Percentiles rank a stretch among this genome's conserved stretches.
Evolutionary conservation across 2,113 vertebrate genomes (phyloP).

Genomic region (Ramphastos sulfuratus): DNA sequence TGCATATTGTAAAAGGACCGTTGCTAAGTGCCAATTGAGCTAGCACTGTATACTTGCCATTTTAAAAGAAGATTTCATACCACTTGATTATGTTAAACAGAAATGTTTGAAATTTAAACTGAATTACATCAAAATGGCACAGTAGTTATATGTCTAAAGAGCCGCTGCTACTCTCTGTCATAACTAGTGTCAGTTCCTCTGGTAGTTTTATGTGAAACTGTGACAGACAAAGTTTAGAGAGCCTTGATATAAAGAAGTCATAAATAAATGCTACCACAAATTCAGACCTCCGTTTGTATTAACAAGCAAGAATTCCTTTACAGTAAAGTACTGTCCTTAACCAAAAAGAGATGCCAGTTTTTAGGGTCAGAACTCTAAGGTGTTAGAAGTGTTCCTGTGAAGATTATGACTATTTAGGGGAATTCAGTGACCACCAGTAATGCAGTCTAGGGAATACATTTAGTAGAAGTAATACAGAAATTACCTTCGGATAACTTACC

Average conservation of each 20-base stretch:
- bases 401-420: not conserved
- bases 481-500: not conserved
- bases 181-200: slow-evolving; percentile 73
- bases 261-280: slow-evolving; percentile 50
- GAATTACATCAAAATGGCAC: slow-evolving; percentile 83
- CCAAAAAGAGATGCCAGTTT: not conserved
- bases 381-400: not conserved
- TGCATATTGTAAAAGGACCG: slow-evolving; percentile 78
- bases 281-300: slow-evolving; percentile 41
- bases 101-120: slow-evolving; percentile 83
- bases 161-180: slow-evolving; percentile 64
- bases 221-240: slow-evolving; percentile 39
- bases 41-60: slow-evolving; percentile 82
- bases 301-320: not conserved
- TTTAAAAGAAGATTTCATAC: slow-evolving; percentile 82
- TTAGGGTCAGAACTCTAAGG: not conserved
- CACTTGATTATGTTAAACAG: slow-evolving; percentile 88
- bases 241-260: slow-evolving; percentile 28
- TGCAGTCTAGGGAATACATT: not conserved
- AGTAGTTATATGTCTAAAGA: slow-evolving; percentile 78
- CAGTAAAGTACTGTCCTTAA: not conserved
- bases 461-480: not conserved
- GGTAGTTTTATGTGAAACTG: slow-evolving; percentile 72
- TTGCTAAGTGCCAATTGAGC: slow-evolving; percentile 84
- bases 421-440: accelerated